These are phyloP conservation scores for Steatocranus sp. DNA, from an alignment of 2,797 vertebrate genomes.

Conservation along the genomic window DNA sequence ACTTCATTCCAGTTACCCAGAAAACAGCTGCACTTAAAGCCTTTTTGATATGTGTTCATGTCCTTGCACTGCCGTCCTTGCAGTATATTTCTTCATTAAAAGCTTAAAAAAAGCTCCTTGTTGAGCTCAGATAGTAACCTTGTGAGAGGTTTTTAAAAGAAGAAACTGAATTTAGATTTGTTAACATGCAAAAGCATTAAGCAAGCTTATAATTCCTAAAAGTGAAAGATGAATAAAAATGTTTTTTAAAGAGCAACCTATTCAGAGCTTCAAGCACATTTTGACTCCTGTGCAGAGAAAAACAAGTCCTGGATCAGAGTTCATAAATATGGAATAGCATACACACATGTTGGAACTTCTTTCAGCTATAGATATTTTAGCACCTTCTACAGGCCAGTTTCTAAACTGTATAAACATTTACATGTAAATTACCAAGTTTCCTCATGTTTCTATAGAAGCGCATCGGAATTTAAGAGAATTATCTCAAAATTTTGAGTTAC, in stretches of 20 bases:
- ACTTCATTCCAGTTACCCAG: neutral
- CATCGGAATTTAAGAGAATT: neutral
- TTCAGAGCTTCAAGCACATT: neutral
- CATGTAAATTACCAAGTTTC: neutral
- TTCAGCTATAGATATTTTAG: neutral
- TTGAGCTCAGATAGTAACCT: neutral
- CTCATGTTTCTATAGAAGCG: neutral
- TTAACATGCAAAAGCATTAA: neutral
- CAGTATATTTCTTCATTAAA: neutral
- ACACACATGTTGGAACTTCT: neutral
- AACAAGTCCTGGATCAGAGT: neutral
- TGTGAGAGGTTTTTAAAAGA: neutral
- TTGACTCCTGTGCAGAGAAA: neutral
- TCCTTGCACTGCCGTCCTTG: neutral
- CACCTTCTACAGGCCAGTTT: neutral
- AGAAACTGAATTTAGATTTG: neutral
- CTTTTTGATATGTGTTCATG: neutral
- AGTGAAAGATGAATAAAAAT: neutral
- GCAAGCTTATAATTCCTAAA: neutral
- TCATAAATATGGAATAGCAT: neutral
- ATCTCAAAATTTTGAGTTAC: neutral
- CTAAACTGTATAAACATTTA: neutral
- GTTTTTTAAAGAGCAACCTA: neutral
- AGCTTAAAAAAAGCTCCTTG: neutral
- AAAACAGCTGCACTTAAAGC: neutral